Conservation (phyloP, 2,888 invertebrate species). For the Octodonta nipae region DNA sequence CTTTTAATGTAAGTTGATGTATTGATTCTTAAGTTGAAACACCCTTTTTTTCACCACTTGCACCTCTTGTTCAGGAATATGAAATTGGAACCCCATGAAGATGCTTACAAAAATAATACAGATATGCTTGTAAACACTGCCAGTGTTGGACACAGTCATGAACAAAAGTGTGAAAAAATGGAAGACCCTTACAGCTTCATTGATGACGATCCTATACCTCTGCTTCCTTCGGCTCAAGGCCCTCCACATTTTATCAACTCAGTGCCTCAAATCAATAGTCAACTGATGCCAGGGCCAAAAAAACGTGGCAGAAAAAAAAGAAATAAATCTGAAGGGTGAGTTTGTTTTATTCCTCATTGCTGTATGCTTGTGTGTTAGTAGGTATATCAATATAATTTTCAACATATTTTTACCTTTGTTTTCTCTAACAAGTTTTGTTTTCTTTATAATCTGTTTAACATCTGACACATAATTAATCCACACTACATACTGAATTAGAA, state of each 20-base stretch:
- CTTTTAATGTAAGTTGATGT: no score
- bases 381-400: no score
- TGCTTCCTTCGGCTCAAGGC: conserved; percentile 30
- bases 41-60: conserved; percentile 2
- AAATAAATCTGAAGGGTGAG: conserved; percentile 47
- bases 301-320: conserved; percentile 82
- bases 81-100: conserved; percentile 63
- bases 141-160: conserved; percentile 31
- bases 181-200: conserved; percentile 79
- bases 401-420: no score
- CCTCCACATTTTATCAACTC: conserved; percentile 28
- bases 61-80: conserved; percentile 29
- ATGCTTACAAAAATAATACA: conserved; percentile 79
- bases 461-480: no score
- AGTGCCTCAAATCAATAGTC: conserved; percentile 33
- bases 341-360: conserved; percentile 9
- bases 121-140: conserved; percentile 40
- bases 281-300: conserved; percentile 49
- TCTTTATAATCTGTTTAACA: no score
- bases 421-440: no score
- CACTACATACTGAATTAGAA: no score
- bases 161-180: conserved; percentile 35
- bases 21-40: not conserved
- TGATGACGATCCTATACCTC: conserved; percentile 54
- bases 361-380: conserved; percentile 5